phyloP scores from a whole-genome alignment of 2,888 invertebrate species.

The Pomacea canaliculata region DNA sequence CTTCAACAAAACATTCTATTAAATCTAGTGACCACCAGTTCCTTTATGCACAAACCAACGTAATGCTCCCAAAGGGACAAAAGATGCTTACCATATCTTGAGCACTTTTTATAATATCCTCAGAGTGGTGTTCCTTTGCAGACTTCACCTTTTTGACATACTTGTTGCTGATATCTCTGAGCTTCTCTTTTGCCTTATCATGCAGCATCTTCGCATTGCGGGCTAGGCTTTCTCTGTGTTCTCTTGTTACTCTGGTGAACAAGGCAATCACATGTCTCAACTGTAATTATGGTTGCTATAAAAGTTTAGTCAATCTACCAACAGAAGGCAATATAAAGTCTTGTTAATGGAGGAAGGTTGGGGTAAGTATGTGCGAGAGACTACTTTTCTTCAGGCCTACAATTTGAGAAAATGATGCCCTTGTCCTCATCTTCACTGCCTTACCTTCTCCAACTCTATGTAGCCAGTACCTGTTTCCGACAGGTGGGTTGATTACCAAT shows the following conservation, averaged over 20 bases:
- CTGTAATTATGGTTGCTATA: background rate
- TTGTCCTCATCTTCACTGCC: too few species aligned
- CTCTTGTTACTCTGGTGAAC: constrained; percentile 83
- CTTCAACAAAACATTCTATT: too few species aligned
- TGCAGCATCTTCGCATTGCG: constrained; percentile 88
- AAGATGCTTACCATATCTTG: constrained; percentile 73
- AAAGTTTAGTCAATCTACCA: background rate
- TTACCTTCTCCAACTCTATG: too few species aligned
- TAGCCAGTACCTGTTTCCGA: too few species aligned
- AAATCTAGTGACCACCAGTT: too few species aligned
- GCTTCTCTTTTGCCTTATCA: constrained; percentile 82
- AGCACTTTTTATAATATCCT: constrained; percentile 79
- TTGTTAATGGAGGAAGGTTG: too few species aligned
- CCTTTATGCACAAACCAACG: too few species aligned
- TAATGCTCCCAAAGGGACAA: background rate
- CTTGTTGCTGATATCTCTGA: constrained; percentile 83
- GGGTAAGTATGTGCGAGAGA: too few species aligned
- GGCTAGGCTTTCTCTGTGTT: constrained; percentile 88
- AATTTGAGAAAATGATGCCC: too few species aligned
- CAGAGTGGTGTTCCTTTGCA: constrained; percentile 77
- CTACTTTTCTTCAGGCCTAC: too few species aligned
- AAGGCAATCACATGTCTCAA: background rate
- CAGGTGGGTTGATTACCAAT: too few species aligned
- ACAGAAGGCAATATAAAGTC: too few species aligned
- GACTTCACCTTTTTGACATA: constrained; percentile 80